Conservation (phyloP, 2,888 invertebrate species). For the Hypercompe scribonia region DNA sequence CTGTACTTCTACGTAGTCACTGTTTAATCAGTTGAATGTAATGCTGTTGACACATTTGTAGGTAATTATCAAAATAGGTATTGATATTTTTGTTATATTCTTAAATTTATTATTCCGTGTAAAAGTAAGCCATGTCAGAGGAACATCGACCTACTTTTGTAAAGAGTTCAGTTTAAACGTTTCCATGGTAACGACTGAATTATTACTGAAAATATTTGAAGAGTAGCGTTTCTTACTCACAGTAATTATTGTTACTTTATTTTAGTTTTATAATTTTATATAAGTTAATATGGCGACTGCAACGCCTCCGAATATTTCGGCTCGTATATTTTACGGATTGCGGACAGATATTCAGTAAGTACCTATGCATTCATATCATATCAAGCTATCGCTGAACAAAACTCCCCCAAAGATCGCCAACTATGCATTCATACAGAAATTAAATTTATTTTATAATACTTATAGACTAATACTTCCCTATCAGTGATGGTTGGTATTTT, state of each 20-base stretch:
- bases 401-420: too few species aligned
- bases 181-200: constrained; percentile 41
- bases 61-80: neutral
- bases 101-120: neutral
- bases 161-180: constrained; percentile 25
- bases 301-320: constrained; percentile 85
- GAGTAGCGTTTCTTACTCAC: constrained; percentile 9
- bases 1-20: neutral
- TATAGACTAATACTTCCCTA: neutral
- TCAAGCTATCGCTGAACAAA: neutral
- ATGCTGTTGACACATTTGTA: neutral
- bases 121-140: neutral
- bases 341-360: constrained; percentile 87
- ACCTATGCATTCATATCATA: neutral
- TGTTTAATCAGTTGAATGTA: neutral
- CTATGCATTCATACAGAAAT: neutral
- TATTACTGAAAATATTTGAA: constrained; percentile 16
- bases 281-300: constrained; percentile 58
- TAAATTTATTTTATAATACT: neutral
- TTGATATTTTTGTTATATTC: neutral
- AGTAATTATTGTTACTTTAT: constrained; percentile 11
- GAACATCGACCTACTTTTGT: neutral
- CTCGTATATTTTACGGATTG: constrained; percentile 88
- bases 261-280: constrained; percentile 25
- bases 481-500: neutral